Base-by-base conservation (phyloP, 2,113 vertebrate genomes). In the Panurus biarmicus region DNA sequence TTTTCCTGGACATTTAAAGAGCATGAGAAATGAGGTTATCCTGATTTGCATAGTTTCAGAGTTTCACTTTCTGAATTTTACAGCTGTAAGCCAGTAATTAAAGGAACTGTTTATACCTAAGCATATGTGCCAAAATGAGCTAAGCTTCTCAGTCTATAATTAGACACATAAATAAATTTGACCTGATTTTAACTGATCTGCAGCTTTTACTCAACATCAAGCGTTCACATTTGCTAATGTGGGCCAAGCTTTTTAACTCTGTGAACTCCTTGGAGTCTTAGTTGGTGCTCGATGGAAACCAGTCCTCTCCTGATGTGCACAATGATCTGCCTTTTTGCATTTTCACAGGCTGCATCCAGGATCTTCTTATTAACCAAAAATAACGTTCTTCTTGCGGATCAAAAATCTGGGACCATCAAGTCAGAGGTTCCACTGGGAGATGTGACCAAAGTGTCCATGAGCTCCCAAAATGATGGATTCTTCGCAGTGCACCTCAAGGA, bases 301-400 rank as follows among this genome's bases (percentile, higher is more conserved):
- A 53, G 6, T 7, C 64, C 22, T 48, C 24, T 74, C 42, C 61
- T 42, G 11, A 11, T 10, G 9, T 47, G 36, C 28, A 8, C 45
- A 81, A 42, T 36, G 44, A 38, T 45, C 62, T 53, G 35, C 14
- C 4, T 19, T 85, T 85, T 45, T 53, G 2, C 45, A 6, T 83
- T 88, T 95, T 82, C 89, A 56, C 78, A 98, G 98, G 97, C 98
- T 61, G 98, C 98, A 3, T 97, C 98, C 83, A 98, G 99, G 72
- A 98, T 99, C 96, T 99, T 99, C 97, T 98, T 99, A 85, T 94
- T 99, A 95, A 99, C 99, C n/a, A 99, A 99, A 96, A 99, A 98
- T 73, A 99, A 98, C 2, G 97, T 99, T 33, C 97, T 99, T 51
- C 98, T 99, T 86, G 99, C 99, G 14, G 99, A 99, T 97, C 99